Conservation (phyloP, 1,140 invertebrate species). For the Cydia amplana region DNA sequence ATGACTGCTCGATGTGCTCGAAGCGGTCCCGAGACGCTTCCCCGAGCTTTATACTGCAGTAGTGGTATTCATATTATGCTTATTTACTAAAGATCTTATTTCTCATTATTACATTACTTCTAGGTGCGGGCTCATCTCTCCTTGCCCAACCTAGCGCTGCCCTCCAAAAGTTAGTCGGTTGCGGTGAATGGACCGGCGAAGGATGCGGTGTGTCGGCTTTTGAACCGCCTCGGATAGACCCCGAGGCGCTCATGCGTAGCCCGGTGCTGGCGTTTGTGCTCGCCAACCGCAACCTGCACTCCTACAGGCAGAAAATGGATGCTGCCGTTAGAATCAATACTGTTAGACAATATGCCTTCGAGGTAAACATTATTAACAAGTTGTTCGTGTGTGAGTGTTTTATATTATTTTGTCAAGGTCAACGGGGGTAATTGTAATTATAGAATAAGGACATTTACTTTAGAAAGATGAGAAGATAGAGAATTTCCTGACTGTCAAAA, state of each 20-base stretch:
- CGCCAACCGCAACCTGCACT: slow-evolving; percentile 57
- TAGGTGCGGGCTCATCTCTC: slow-evolving; percentile 84
- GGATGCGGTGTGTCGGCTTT: slow-evolving; percentile 57
- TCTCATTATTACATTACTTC: neutral
- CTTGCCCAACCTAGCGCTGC: slow-evolving; percentile 91
- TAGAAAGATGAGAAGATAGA: too few species aligned
- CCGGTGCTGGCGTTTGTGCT: slow-evolving; percentile 69
- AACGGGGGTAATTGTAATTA: too few species aligned
- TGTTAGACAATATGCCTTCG: slow-evolving; percentile 72
- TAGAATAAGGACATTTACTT: too few species aligned
- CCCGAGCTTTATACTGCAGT: too few species aligned
- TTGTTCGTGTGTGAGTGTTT: neutral
- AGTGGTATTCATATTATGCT: neutral
- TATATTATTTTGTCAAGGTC: neutral
- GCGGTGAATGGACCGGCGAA: slow-evolving; percentile 50
- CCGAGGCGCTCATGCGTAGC: slow-evolving; percentile 54
- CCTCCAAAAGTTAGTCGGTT: slow-evolving; percentile 84
- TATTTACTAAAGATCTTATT: neutral
- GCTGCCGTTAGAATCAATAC: slow-evolving; percentile 67
- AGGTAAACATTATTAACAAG: slow-evolving; percentile 47
- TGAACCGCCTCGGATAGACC: slow-evolving; percentile 56
- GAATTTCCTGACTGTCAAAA: too few species aligned
- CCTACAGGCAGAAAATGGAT: slow-evolving; percentile 66
- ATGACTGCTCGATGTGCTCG: too few species aligned
- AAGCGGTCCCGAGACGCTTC: too few species aligned